Conservation (phyloP, 2,113 vertebrate genomes). For the Muntiacus reevesi region DNA sequence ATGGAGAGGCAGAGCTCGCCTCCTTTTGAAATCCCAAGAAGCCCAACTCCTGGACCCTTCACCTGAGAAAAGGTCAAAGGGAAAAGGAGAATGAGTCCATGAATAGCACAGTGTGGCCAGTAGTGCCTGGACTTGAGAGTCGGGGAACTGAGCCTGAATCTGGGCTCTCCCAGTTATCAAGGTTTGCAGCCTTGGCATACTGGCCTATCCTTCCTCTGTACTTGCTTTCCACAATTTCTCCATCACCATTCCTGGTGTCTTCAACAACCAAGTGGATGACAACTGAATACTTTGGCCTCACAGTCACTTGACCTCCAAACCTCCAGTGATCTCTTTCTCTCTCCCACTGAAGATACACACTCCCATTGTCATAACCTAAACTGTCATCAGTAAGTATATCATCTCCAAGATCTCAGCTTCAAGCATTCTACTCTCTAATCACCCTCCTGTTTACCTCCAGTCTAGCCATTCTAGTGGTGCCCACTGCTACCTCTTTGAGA, state of each 20-base stretch:
- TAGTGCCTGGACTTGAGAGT: not conserved
- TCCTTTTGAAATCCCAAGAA: conserved; percentile 90
- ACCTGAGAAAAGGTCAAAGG: conserved; percentile 74
- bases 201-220: not conserved
- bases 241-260: not conserved
- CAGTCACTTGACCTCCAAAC: not conserved
- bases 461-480: not conserved
- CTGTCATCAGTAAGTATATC: not conserved
- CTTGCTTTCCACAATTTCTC: not conserved
- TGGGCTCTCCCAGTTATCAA: not conserved
- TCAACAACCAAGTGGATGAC: not conserved
- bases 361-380: not conserved
- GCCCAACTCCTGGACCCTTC: conserved; percentile 84
- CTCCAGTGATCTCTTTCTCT: not conserved
- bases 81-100: not conserved
- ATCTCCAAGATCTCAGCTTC: not conserved
- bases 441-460: not conserved
- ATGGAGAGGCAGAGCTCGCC: conserved; percentile 87
- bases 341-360: not conserved
- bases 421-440: not conserved
- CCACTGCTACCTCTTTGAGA: not conserved
- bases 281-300: not conserved
- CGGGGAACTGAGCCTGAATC: not conserved
- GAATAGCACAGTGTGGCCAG: not conserved
- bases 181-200: not conserved